phyloP scores from a whole-genome alignment of 2,888 invertebrate species.

The Sesia bembeciformis region DNA sequence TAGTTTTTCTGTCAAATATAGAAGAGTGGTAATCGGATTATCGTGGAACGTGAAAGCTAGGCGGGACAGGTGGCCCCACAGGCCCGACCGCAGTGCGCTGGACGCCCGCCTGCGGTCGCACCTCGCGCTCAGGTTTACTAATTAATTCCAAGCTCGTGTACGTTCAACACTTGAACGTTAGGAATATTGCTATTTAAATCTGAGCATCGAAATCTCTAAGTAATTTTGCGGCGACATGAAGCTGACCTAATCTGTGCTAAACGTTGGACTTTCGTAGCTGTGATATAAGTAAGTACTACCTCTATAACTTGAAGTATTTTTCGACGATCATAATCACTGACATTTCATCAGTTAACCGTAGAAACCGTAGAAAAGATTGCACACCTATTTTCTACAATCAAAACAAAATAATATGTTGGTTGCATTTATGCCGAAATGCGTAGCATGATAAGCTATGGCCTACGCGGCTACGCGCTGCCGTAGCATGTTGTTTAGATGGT shows the following conservation, averaged over 20 bases:
- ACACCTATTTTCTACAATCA: too few relatives aligned
- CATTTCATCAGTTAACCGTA: too few relatives aligned
- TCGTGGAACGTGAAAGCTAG: slow-evolving; percentile 23
- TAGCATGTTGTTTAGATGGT: background rate
- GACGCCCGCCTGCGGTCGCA: slow-evolving; percentile 30
- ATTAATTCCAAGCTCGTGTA: slow-evolving; percentile 41
- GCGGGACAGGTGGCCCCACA: slow-evolving; percentile 34
- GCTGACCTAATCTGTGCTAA: too few relatives aligned
- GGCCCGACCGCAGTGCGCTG: slow-evolving; percentile 7
- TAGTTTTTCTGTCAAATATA: slow-evolving; percentile 31
- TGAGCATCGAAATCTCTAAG: background rate
- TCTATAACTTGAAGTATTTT: too few relatives aligned
- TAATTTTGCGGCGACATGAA: too few relatives aligned
- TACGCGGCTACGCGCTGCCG: background rate
- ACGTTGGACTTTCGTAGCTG: too few relatives aligned
- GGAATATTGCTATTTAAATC: background rate
- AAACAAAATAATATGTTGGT: too few relatives aligned
- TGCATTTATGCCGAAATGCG: too few relatives aligned
- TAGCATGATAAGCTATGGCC: background rate
- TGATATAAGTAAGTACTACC: too few relatives aligned
- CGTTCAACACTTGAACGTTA: background rate
- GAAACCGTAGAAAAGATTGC: too few relatives aligned
- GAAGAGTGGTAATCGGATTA: slow-evolving; percentile 46
- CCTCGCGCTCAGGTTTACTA: slow-evolving; percentile 41
- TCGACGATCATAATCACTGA: too few relatives aligned